A percentile compares a stretch with the other conserved stretches of the same genome.
phyloP scores from a whole-genome alignment of 1,140 invertebrate species.

The Drosophila prosaltans region DNA sequence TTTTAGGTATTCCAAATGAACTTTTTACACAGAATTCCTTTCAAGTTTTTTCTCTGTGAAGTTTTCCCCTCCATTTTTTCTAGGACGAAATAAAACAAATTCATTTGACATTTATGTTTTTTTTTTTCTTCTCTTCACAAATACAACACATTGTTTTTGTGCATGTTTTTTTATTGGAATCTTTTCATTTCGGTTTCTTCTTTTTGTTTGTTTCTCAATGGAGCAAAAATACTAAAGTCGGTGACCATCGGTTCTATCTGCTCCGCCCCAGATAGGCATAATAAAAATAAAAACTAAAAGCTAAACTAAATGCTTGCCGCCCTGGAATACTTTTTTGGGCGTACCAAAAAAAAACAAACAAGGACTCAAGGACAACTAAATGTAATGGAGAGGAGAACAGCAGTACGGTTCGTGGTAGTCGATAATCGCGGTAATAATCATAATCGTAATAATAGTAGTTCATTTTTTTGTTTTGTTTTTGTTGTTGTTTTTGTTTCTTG shows the following conservation, averaged over 20 bases:
- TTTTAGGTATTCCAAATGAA: no score
- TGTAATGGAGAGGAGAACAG: slow-evolving; percentile 74
- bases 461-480: not conserved
- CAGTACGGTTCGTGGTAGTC: slow-evolving; percentile 25
- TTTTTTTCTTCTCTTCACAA: slow-evolving; percentile 56
- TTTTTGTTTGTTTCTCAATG: slow-evolving; percentile 28
- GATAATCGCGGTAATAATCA: slow-evolving; percentile 64
- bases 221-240: slow-evolving; percentile 46
- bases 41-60: no score
- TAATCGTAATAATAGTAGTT: slow-evolving; percentile 77
- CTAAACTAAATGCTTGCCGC: slow-evolving; percentile 77
- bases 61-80: no score
- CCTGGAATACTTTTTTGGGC: slow-evolving; percentile 34
- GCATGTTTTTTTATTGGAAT: slow-evolving; percentile 73
- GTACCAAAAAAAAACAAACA: no score
- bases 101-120: not conserved
- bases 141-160: slow-evolving; percentile 79
- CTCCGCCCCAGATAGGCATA: slow-evolving; percentile 54
- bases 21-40: no score
- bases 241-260: slow-evolving; percentile 42
- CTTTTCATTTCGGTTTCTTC: slow-evolving; percentile 47
- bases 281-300: slow-evolving; percentile 63
- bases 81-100: slow-evolving; percentile 22
- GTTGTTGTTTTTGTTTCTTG: slow-evolving; percentile 3
- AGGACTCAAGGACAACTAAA: slow-evolving; percentile 63